Percentiles rank a stretch among this genome's conserved stretches.
Conservation (phyloP, 2,797 vertebrate species). For the Coccyzus lansbergi region DNA sequence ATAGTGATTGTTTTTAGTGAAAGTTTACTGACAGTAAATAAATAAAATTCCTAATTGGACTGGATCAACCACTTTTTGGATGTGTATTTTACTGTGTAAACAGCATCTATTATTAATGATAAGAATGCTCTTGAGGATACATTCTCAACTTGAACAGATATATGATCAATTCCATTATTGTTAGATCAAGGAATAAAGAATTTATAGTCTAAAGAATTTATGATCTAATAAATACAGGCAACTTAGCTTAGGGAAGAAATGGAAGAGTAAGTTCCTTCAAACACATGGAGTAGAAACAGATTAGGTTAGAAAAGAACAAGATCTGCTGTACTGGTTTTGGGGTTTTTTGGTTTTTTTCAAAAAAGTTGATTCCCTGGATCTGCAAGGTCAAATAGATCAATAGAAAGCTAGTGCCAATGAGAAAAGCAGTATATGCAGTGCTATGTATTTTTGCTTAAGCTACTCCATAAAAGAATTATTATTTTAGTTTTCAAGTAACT, state of each 20-base stretch:
- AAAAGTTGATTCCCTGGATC: neutral
- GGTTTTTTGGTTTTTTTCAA: neutral
- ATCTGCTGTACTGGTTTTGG: neutral
- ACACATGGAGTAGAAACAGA: neutral
- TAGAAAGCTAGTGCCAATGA: neutral
- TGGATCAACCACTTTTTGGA: neutral
- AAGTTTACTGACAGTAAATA: neutral
- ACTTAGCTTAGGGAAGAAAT: neutral
- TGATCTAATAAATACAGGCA: neutral
- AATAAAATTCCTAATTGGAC: neutral
- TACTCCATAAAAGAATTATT: neutral
- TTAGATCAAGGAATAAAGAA: neutral
- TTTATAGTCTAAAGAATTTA: neutral
- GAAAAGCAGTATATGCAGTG: neutral
- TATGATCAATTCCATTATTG: neutral
- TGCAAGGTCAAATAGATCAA: neutral
- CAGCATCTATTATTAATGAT: neutral
- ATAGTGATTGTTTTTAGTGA: neutral
- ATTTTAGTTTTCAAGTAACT: neutral
- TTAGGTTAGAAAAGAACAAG: neutral
- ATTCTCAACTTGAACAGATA: neutral
- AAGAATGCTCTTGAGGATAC: neutral
- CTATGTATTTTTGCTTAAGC: neutral
- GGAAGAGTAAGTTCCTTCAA: neutral
- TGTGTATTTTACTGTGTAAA: neutral